Base-by-base conservation (phyloP, 2,113 vertebrate genomes). In the Tautogolabrus adspersus region DNA sequence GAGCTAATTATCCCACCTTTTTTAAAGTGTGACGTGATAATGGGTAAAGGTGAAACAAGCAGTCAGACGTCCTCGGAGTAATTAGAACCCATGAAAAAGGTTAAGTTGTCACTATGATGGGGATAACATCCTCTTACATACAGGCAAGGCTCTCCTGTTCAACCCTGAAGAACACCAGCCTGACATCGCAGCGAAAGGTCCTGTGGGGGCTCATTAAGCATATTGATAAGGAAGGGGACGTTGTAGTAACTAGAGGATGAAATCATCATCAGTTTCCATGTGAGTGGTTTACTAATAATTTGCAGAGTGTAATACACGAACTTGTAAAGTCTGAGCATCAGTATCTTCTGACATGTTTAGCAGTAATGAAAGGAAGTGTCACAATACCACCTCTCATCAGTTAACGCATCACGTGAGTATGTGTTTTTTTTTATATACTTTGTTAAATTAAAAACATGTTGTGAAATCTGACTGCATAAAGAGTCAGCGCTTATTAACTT, bases 71-170 rank as follows among this genome's bases (percentile, higher is more conserved):
- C 40, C 54, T 70, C 30, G 10, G 56, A 61, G 54, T 75, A 65
- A 82, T 86, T 66, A 22, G 49, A 67, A 81, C 65, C 44, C 19
- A 54, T 66, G 4, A 66, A 81, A n/a, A 88, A 88, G 82, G 84
- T 87, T 71, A 83, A 74, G 55, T 42, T 52, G 21, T 59, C 61
- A 34, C 70, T 69, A 58, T 73, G 69, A 63, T 72, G 69, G 54
- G 60, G 54, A 72, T 7, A 72, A 54, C 57, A 71, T 73, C 62
- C 76, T 51, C 23, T 57, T 42, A 30, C 65, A 61, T 60, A 71
- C 16, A 40, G 64, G 71, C 51, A 72, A 61, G 66, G 57, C 38
- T 57, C 67, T 52, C 1, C 0, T 66, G 60, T 75, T 52, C 71
- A 22, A 47, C 40, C 51, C 66, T 49, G 54, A 66, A 59, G 40